phyloP scores from a whole-genome alignment of 2,888 invertebrate genomes.

The Lamellibrachia satsuma region DNA sequence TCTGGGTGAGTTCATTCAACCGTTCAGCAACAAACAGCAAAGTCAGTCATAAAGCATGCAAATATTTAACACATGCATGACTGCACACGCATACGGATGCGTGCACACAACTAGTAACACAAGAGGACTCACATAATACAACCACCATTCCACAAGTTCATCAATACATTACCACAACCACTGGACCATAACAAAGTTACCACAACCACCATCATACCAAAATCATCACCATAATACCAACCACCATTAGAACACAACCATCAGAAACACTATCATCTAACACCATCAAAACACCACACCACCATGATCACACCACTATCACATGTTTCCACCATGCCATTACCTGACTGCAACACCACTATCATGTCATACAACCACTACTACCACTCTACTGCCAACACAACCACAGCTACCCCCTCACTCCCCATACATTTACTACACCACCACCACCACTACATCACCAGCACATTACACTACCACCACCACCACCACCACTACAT shows the following conservation, averaged over 20 bases:
- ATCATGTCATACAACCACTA: neutral
- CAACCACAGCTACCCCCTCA: neutral
- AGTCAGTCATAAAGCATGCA: neutral
- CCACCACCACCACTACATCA: neutral
- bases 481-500: neutral
- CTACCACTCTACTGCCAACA: neutral
- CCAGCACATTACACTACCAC: neutral
- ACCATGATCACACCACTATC: neutral
- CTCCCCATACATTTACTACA: neutral
- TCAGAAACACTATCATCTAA: neutral
- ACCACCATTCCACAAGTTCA: neutral
- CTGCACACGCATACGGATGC: neutral
- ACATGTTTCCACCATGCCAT: neutral
- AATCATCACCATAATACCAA: neutral
- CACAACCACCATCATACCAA: neutral
- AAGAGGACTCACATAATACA: neutral
- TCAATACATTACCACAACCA: neutral
- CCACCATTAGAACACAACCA: neutral
- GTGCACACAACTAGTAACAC: neutral
- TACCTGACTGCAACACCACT: neutral
- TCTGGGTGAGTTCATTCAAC: neutral
- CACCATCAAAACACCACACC: neutral
- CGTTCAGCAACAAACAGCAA: neutral
- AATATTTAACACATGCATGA: no score
- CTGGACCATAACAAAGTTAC: no score